phyloP scores from a whole-genome alignment of 2,797 vertebrate genomes.

The Chelonia mydas region DNA sequence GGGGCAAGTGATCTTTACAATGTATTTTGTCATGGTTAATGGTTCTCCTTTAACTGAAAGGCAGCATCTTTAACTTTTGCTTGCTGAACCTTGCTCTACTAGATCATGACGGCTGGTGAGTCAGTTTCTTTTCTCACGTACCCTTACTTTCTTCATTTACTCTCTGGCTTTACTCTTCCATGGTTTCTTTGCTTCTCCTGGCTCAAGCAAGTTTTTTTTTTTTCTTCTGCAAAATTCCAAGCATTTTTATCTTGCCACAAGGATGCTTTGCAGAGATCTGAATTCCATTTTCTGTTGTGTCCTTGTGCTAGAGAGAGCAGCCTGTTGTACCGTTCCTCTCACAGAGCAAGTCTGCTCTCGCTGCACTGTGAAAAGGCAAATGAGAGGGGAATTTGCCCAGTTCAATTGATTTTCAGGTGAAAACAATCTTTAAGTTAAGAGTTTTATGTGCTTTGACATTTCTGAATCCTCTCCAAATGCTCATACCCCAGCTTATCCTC shows the following conservation, averaged over 20 bases:
- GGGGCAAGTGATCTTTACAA: neutral
- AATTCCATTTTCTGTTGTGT: neutral
- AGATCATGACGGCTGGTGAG: neutral
- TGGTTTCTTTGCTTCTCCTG: neutral
- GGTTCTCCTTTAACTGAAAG: neutral
- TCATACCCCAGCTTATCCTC: neutral
- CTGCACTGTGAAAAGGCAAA: neutral
- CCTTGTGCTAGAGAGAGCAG: neutral
- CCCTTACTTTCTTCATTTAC: neutral
- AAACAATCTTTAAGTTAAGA: neutral
- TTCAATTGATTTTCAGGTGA: neutral
- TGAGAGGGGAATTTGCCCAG: neutral
- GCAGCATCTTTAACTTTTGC: neutral
- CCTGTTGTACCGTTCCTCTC: neutral
- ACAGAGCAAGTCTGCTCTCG: neutral
- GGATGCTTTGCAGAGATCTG: neutral
- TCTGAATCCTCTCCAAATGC: neutral
- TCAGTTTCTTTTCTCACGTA: neutral
- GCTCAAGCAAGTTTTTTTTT: neutral
- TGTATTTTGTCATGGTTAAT: neutral
- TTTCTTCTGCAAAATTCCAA: fast-evolving
- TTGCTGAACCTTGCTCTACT: neutral
- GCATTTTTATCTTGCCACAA: neutral
- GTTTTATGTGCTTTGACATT: neutral
- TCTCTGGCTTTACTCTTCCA: neutral